Evolutionary conservation across 2,888 invertebrate genomes (phyloP), one percentile per base, ranked within the genome.

Genomic region (Spisula subtruncata): DNA sequence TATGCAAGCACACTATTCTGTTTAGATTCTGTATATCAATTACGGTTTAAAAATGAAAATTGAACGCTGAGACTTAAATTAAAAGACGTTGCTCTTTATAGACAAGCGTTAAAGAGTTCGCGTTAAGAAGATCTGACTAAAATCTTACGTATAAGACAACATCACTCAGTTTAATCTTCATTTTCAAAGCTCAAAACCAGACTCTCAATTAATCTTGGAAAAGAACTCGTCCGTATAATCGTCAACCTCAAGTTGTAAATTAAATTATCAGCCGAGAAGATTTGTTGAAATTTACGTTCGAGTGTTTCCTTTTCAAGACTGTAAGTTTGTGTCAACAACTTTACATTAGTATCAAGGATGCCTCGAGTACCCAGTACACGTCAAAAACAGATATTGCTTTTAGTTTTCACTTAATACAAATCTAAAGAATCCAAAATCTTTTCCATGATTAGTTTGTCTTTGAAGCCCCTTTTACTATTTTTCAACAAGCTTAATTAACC

Each of bases 321-420:
- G n/a, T 25, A 66, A 66, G 60, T 66, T 5, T 25, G 25, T 66
- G 60, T 66, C 60, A 66, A 66, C 25, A 66, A 25, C n/a, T 8
- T 66, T 66, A n/a, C 25, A 66, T 66, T 8, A 25, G 6, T 10
- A 5, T 20, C 10, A 25, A 25, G 8, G 5, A n/a, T 8, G 25
- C 25, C 60, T 66, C 25, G 25, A 66, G 60, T 25, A 25, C 10
- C 25, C 12, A 25, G n/a, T n/a, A 25, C 20, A n/a, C n/a, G 60
- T 66, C 60, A n/a, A 66, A 25, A 66, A 25, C 60, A 66, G 60
- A 66, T 25, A 25, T 66, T 66, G 60, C 60, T 66, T 66, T 66
- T 66, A 66, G 60, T n/a, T 25, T 66, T 8, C 60, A 25, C 41
- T 66, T n/a, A 66, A 0, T 66, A 5, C 10, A 6, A 25, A 66